Evolutionary conservation across 2,797 vertebrate species (phyloP).

Genomic region (Zenarchopterus dispar): DNA sequence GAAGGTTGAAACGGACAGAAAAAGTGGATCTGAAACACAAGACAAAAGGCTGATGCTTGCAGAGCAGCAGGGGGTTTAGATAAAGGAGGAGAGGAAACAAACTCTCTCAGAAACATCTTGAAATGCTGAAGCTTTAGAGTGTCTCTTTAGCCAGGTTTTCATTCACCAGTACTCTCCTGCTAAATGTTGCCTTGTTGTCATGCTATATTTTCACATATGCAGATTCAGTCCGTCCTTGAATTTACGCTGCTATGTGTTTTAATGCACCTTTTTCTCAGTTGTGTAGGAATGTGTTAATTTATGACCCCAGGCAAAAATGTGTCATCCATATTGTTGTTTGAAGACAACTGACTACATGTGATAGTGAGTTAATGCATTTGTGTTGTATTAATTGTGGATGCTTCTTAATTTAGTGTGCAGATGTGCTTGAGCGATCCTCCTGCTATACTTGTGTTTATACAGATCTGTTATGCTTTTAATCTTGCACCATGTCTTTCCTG

Average conservation of each 20-base stretch:
- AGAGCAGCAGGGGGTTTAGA: constrained; percentile 18
- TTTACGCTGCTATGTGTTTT: constrained; percentile 62
- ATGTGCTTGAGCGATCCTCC: constrained; percentile 39
- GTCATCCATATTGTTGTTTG: constrained; percentile 60
- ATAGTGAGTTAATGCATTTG: constrained; percentile 38
- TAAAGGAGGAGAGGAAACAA: constrained; percentile 52
- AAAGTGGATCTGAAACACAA: constrained; percentile 19
- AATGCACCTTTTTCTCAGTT: constrained; percentile 71
- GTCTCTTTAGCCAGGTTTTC: constrained; percentile 48
- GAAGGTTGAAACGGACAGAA: no score
- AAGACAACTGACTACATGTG: constrained; percentile 61
- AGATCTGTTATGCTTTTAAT: constrained; percentile 56
- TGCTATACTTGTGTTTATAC: constrained; percentile 43
- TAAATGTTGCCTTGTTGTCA: constrained; percentile 57
- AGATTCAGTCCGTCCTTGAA: constrained; percentile 65
- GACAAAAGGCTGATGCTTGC: constrained; percentile 25
- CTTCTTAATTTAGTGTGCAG: constrained; percentile 62
- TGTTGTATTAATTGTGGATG: constrained; percentile 30
- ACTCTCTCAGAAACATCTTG: constrained; percentile 48
- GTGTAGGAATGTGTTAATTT: constrained; percentile 80
- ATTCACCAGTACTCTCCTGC: constrained; percentile 52
- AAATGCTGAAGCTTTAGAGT: constrained; percentile 44
- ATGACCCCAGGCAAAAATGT: constrained; percentile 71
- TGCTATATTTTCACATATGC: constrained; percentile 65
- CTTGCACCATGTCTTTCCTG: constrained; percentile 55